These are phyloP conservation scores for Theonella swinhoei DNA, from an alignment of 37 sponge, comb jelly and placozoan genomes.

Conservation along the genomic window DNA sequence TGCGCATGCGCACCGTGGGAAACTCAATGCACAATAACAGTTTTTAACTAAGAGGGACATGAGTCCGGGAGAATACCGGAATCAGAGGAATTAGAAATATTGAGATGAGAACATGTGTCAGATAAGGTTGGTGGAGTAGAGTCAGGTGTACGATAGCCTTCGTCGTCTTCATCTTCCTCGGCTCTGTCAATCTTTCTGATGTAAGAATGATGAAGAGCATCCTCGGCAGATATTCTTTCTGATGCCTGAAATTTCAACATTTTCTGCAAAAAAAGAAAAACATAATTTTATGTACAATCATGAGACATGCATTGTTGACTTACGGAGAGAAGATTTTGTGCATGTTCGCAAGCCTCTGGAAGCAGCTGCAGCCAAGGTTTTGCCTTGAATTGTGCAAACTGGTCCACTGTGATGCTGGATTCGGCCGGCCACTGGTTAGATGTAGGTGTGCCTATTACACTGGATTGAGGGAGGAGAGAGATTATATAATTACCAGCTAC, in stretches of 20 bases:
- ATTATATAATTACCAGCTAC: background rate
- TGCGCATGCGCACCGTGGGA: too few species aligned
- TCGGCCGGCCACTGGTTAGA: constrained; percentile 59
- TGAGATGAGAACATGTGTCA: background rate
- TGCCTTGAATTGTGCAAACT: constrained; percentile 14
- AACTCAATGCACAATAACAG: too few species aligned
- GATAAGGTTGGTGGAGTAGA: background rate
- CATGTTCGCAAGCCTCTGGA: constrained; percentile 11
- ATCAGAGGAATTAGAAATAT: constrained; percentile 31
- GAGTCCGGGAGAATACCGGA: constrained; percentile 24
- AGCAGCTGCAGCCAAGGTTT: constrained; percentile 34
- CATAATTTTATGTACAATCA: background rate
- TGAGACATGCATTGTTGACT: constrained; percentile 14
- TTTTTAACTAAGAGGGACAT: background rate
- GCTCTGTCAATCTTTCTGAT: constrained; percentile 7
- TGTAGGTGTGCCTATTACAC: constrained; percentile 69
- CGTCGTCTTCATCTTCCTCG: background rate
- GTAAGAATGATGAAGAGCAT: constrained; percentile 55
- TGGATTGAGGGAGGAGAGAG: constrained; percentile 1
- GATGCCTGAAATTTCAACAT: constrained; percentile 52
- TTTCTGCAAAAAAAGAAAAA: constrained; percentile 34
- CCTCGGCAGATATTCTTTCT: constrained; percentile 55
- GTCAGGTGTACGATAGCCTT: constrained; percentile 30
- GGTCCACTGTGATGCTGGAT: constrained; percentile 21
- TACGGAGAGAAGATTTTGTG: constrained; percentile 51